Base-by-base conservation (phyloP, 2,113 vertebrate genomes). In the Murina feae region DNA sequence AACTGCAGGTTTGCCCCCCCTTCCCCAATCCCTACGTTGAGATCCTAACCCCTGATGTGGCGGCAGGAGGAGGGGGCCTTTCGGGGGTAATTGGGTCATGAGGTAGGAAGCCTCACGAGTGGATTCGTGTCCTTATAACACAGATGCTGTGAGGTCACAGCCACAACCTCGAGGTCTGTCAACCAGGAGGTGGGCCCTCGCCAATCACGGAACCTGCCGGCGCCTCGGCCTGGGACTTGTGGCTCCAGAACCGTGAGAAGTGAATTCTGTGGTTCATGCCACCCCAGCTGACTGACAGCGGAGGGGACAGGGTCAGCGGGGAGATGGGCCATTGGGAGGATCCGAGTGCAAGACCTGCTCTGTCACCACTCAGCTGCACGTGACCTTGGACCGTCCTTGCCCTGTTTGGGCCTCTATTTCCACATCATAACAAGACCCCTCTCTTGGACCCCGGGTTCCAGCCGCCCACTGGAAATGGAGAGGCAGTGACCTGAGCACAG, bases 121-220 rank as follows among this genome's bases (percentile, higher is more conserved):
- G 68, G 21, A 35, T 47, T 4, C 5, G 68, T 37, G 21, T 25
- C 69, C 58, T 83, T 16, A 11, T 5, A 18, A 35, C 37, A 28
- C 28, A 30, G 53, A 23, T 6, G 16, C 44, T 0, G 2, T 6
- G 35, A 32, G 42, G 51, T 71, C 65, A 37, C 35, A 20, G 66
- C 1, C 0, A 3, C 6, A 14, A 10, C 35, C 25, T 42, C 0
- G 16, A 17, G 16, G 6, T 9, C 63, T 39, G 0, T 12, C n/a
- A 35, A 8, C 8, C 21, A 14, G 18, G 51, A 28, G 5, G 18
- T 3, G 2, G 51, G 32, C 6, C 28, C 74, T 37, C 9, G 18
- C 23, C 4, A 4, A 32, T 11, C 21, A 1, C n/a, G 1, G 25
- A 30, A 7, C 1, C 35, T 44, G 35, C 35, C 0, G 0, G 9